Evolutionary conservation across 2,113 vertebrate species (phyloP), one percentile per base, ranked within the genome.

Genomic region (Siniperca chuatsi): DNA sequence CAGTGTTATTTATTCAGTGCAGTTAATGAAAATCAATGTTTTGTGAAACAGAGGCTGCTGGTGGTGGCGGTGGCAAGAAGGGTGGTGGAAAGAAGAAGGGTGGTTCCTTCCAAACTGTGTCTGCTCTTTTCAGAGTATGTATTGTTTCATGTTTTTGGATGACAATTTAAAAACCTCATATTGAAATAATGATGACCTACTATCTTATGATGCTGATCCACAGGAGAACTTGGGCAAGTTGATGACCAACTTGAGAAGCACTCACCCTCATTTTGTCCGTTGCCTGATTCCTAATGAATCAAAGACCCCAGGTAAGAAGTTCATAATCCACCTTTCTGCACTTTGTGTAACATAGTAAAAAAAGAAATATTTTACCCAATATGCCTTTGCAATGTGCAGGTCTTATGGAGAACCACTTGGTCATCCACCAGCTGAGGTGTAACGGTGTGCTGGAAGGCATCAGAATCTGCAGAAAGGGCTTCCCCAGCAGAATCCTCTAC

Each of bases 381-480:
- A 12, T 6, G 4, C 13, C 3, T 44, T 8, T 67, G 40, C 21
- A 44, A n/a, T 44, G 10, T 66, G 2, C 40, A 68, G 66, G 66
- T 68, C 66, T 48, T 9, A 68, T 68, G 66, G 66, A 68, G n/a
- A 68, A 68, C 66, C 4, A 1, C n/a, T 29, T 46, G 66, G 87
- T 86, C 73, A 94, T 94, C 79, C 93, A 94, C 50, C 93, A 94
- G 79, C 87, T 93, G 78, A 92, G 93, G 66, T 94, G 93, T 87
- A 94, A 94, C 0, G 93, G 93, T 85, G 93, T 93, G 8, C 82
- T 94, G 81, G 93, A 94, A 25, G 93, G 93, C 18, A 94, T 94
- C 89, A 89, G 93, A 78, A 94, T 94, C 80, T 94, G 92, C 87
- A 94, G 93, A 62, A 94, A 94, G 60, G 93, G 93, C 8, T 94